Percentiles rank a stretch among this genome's conserved stretches.
Evolutionary conservation across 1,140 invertebrate genomes (phyloP).

Genomic region (Zeugodacus cucurbitae): DNA sequence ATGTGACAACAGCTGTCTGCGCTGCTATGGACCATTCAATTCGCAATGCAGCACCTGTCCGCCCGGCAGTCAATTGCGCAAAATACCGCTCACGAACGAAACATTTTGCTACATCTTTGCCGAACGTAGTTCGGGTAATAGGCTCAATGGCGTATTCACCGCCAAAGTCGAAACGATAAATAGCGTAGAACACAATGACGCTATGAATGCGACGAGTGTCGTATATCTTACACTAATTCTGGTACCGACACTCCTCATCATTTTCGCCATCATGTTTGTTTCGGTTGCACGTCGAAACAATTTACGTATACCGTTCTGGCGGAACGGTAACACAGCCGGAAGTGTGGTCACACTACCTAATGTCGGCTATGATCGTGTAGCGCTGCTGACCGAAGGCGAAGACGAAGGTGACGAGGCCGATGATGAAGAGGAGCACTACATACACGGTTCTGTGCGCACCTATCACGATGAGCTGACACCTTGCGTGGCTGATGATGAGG

Average conservation of each 20-base stretch:
- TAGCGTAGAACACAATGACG: not conserved
- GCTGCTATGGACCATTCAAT: conserved; percentile 52
- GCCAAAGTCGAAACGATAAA: not conserved
- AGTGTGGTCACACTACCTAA: not conserved
- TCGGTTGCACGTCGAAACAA: not conserved
- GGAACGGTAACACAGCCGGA: not conserved
- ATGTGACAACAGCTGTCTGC: conserved; percentile 54
- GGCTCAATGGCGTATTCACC: not conserved
- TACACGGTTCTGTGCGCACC: not conserved
- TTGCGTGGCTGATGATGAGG: not conserved
- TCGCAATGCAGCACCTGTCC: conserved; percentile 57
- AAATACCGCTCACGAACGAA: conserved; percentile 50
- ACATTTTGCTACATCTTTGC: conserved; percentile 57
- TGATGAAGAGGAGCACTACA: not conserved
- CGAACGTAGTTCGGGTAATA: conserved; percentile 54
- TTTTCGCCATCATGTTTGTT: not conserved
- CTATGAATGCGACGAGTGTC: not conserved
- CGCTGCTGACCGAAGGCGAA: not conserved
- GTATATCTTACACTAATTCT: not conserved
- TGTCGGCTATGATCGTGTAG: not conserved
- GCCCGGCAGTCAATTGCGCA: conserved; percentile 55
- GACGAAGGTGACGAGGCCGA: not conserved
- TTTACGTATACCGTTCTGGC: not conserved
- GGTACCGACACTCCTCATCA: not conserved
- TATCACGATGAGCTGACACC: not conserved